Evolutionary conservation across 2,797 vertebrate genomes (phyloP).

Genomic region (Sitta carolinensis): DNA sequence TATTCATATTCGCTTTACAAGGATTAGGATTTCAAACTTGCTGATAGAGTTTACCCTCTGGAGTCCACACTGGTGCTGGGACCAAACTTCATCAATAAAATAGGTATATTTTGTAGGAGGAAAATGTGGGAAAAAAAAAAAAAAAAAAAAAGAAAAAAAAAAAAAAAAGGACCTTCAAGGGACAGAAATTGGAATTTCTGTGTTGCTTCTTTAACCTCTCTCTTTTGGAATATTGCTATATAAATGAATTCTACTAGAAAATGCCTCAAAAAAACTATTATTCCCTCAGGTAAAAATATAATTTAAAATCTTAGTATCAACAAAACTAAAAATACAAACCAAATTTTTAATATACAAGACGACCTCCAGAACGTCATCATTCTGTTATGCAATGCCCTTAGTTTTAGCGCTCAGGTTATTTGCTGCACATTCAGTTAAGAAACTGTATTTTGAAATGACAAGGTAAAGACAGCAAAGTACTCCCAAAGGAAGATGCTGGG

Average conservation of each 20-base stretch:
- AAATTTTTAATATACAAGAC: background rate
- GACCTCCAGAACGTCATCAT: background rate
- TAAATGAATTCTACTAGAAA: background rate
- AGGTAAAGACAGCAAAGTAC: background rate
- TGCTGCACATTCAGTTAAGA: background rate
- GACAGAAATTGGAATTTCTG: background rate
- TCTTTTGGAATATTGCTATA: background rate
- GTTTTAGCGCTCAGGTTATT: background rate
- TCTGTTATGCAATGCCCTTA: background rate
- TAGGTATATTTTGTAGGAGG: background rate
- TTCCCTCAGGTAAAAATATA: background rate
- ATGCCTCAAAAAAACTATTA: background rate
- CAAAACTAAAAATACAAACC: background rate
- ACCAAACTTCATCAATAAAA: background rate
- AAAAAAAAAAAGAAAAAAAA: background rate
- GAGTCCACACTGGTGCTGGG: background rate
- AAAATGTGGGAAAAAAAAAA: rapidly evolving
- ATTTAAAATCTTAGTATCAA: background rate
- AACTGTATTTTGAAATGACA: background rate
- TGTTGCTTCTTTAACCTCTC: background rate
- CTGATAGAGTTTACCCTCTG: background rate
- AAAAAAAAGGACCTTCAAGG: background rate
- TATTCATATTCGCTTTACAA: background rate
- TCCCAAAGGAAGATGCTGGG: background rate
- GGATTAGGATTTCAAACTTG: background rate